Base-by-base conservation (phyloP, 2,888 invertebrate species). In the Diploptera punctata region DNA sequence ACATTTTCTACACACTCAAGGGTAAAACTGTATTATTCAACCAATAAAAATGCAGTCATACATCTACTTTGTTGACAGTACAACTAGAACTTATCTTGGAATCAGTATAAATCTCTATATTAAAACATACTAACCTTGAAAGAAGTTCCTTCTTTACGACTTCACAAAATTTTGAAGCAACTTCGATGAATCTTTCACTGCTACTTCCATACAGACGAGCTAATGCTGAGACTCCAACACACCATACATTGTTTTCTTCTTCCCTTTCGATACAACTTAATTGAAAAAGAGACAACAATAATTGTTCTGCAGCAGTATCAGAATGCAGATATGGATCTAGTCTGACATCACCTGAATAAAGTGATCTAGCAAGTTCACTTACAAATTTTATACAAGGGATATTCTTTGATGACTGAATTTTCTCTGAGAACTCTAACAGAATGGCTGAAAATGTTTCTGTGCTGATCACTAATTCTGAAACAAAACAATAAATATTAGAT, bases 241-340 rank as follows among this genome's bases (percentile, higher is more conserved):
- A 87, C 88, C 89, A 88, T 49, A 88, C 85, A 18, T 86, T 84
- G 21, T 84, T 86, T 47, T 86, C 82, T 81, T 88, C 89, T 83
- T 84, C 83, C 10, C 78, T 79, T 1, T 79, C 79, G 72, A 82
- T 81, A 72, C 86, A 81, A 44, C 84, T 84, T 52, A 87, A 82
- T 75, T 81, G 80, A 75, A 85, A 87, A 26, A 88, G 78, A 18
- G 82, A 81, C 3, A 87, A 73, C 29, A 88, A 82, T 3, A 87
- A 80, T 57, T 84, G 79, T 16, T 33, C 33, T 33, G 31, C 44
- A 38, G 62, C 62, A 4, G 10, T 5, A 33, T 49, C 62, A n/a
- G 49, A 33, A 13, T 29, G 33, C 29, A 70, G 62, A 13, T 19
- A 49, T 18, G 33, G 33, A 49, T 24, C 49, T 10, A 52, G 13